Evolutionary conservation across 2,888 invertebrate genomes (phyloP).

Genomic region (Sarcophaga rosellei): DNA sequence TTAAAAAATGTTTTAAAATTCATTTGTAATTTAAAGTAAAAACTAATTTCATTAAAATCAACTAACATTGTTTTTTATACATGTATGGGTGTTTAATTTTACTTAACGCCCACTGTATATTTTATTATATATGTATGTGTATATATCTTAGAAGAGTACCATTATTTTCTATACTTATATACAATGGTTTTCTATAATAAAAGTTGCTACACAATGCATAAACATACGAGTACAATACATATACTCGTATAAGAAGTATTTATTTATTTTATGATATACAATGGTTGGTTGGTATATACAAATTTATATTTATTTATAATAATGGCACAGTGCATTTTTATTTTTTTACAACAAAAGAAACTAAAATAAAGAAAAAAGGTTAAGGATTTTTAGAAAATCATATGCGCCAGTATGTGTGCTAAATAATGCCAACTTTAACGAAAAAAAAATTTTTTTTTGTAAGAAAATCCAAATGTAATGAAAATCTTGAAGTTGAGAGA

Average conservation of each 20-base stretch:
- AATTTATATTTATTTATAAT: conserved; percentile 52
- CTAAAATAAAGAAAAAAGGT: conserved; percentile 30
- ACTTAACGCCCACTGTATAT: too few relatives aligned
- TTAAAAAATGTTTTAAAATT: too few relatives aligned
- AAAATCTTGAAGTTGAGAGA: neutral
- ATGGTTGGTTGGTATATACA: conserved; percentile 1
- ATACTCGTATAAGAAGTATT: neutral
- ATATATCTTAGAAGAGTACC: neutral
- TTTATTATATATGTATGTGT: too few relatives aligned
- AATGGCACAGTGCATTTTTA: conserved; percentile 48
- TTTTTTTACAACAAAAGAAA: conserved; percentile 23
- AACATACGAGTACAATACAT: neutral
- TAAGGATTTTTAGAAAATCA: conserved; percentile 41
- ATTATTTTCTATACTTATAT: neutral
- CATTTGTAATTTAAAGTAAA: too few relatives aligned
- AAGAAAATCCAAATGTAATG: neutral
- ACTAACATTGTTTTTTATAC: too few relatives aligned
- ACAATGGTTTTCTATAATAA: neutral
- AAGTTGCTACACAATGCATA: neutral
- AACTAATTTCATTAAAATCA: too few relatives aligned
- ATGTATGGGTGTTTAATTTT: too few relatives aligned
- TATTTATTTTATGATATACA: conserved; percentile 5
- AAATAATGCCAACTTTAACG: conserved; percentile 28
- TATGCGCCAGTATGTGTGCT: neutral
- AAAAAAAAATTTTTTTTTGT: neutral